Conservation (phyloP, 2,113 vertebrate genomes). For the Vulpes lagopus region DNA sequence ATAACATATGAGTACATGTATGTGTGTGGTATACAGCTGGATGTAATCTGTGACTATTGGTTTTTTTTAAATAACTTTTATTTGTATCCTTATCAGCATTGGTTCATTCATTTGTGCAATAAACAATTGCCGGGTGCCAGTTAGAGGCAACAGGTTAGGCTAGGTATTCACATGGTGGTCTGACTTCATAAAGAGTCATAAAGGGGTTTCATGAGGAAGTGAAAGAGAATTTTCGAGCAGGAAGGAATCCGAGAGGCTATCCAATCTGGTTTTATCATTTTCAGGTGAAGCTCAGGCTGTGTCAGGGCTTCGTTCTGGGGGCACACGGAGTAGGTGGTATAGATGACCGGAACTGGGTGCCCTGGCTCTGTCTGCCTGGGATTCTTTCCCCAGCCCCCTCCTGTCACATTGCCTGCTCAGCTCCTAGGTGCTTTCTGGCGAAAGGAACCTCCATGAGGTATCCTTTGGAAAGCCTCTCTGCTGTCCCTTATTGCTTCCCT, state of each 20-base stretch:
- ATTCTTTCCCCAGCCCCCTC: not conserved
- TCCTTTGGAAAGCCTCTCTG: conserved; percentile 37
- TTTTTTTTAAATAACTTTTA: not conserved
- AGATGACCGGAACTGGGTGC: not conserved
- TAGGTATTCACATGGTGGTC: not conserved
- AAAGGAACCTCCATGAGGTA: not conserved
- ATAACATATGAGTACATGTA: too few relatives aligned
- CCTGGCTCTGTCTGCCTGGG: not conserved
- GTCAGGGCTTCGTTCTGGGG: not conserved
- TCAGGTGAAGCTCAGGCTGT: not conserved
- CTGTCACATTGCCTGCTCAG: not conserved
- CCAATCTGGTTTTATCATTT: not conserved
- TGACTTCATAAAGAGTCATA: not conserved
- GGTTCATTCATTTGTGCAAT: not conserved
- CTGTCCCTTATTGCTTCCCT: not conserved
- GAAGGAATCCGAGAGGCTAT: not conserved
- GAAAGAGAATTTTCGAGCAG: not conserved
- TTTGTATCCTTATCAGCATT: not conserved
- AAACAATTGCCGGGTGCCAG: not conserved
- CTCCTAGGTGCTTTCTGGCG: conserved; percentile 45
- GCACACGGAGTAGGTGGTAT: not conserved
- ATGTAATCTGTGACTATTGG: not conserved
- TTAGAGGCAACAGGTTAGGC: not conserved
- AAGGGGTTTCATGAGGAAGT: not conserved
- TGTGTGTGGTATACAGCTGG: too few relatives aligned